Percentiles rank a stretch among this genome's conserved stretches.
These are phyloP conservation scores for Anas flavirostris DNA, from an alignment of 2,797 vertebrate species.

Conservation along the genomic window DNA sequence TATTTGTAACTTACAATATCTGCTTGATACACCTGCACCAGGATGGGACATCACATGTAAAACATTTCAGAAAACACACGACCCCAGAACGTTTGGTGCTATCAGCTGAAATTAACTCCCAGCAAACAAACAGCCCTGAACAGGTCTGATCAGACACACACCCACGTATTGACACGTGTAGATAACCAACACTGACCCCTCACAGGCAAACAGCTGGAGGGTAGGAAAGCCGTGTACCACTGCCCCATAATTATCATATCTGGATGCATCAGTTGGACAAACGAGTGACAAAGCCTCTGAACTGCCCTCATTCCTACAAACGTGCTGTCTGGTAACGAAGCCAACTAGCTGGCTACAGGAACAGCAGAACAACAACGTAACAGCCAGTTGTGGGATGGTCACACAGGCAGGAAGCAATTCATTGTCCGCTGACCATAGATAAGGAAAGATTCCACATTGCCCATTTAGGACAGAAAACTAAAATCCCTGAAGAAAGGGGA, in stretches of 20 bases:
- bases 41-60: background rate
- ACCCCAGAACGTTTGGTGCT: background rate
- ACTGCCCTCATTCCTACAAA: background rate
- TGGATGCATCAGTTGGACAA: background rate
- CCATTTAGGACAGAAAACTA: background rate
- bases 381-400: background rate
- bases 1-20: background rate
- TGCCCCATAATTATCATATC: background rate
- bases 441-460: background rate
- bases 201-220: background rate
- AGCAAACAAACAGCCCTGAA: background rate
- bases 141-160: background rate
- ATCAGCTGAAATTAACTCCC: background rate
- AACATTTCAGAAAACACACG: background rate
- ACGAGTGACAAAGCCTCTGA: background rate
- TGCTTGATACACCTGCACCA: background rate
- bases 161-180: background rate
- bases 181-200: background rate
- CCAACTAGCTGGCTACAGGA: background rate
- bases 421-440: background rate
- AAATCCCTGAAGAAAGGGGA: background rate
- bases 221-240: background rate
- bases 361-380: background rate
- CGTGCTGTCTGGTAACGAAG: background rate
- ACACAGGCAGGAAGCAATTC: background rate